Base-by-base conservation (phyloP, 2,113 vertebrate genomes). In the Mus pahari region DNA sequence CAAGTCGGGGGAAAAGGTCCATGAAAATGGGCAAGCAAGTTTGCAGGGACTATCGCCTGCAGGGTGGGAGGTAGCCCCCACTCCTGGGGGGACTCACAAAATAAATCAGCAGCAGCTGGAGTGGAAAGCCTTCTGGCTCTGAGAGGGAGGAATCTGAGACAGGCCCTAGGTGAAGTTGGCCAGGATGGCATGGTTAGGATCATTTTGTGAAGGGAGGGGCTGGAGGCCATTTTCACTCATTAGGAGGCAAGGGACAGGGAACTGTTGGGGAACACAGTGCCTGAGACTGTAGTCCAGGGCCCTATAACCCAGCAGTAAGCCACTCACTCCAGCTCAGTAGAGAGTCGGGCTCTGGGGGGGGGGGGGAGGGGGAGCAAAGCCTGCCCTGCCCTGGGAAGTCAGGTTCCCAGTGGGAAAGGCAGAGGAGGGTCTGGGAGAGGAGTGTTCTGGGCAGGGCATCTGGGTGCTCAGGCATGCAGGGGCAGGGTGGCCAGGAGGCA, bases 401-500 rank as follows among this genome's bases (percentile, higher is more conserved):
- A 68, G 71, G 64, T 92, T 96, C 90, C 77, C 89, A 88, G 87
- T 24, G 50, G 55, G n/a, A 71, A 78, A 66, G 77, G 66, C 73
- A 50, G 45, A 24, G 62, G 8, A 60, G 87, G 81, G 89, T 79
- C 96, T 96, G 94, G 87, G 93, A 97, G 88, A 92, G 78, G 42
- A 60, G 45, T 7, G 36, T 28, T 86, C 26, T 2, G 36, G 92
- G 90, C 87, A 92, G 26, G 50, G 82, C 66, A 71, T 45, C 91
- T 62, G 68, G 73, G 48, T 45, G 28, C 39, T 60, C 39, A 53
- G 82, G 83, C 78, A 60, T 86, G 78, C 86, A 87, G 82, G 75
- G 78, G 68, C 74, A 33, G 82, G 28, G 66, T 0, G 50, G 95
- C 74, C 82, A 48, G 75, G 17, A 77, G 73, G 36, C 78, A 50